Percentiles rank a stretch among this genome's conserved stretches.
phyloP scores from a whole-genome alignment of 2,888 invertebrate genomes.

The Mimachlamys varia region DNA sequence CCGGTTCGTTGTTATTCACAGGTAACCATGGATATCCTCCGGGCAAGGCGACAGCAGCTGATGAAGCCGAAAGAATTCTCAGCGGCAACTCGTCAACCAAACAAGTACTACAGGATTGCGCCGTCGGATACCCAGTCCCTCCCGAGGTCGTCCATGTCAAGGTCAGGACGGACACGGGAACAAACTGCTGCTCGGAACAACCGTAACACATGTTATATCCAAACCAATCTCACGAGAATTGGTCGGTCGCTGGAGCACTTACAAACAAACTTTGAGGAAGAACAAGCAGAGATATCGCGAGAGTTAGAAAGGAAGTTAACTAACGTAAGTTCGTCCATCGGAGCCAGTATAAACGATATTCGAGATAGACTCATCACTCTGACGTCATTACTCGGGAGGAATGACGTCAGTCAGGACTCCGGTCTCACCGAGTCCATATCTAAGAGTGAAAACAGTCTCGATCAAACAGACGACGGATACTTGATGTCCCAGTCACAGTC shows the following conservation, averaged over 20 bases:
- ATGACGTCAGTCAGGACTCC: slow-evolving; percentile 21
- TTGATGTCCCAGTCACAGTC: not conserved
- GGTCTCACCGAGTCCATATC: not conserved
- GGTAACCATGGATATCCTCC: not conserved
- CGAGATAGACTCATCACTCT: not conserved
- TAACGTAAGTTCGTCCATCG: not conserved
- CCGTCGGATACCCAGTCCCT: not conserved
- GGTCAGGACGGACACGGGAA: not conserved
- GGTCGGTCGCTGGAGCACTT: not conserved
- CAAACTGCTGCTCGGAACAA: not conserved
- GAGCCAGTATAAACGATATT: not conserved
- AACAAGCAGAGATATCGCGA: not conserved
- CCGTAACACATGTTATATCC: not conserved
- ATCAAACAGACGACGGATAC: not conserved
- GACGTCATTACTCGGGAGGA: not conserved
- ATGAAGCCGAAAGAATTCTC: not conserved
- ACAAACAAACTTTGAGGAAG: slow-evolving; percentile 25
- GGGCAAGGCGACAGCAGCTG: not conserved
- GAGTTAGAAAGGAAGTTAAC: not conserved
- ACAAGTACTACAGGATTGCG: not conserved
- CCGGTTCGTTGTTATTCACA: not conserved
- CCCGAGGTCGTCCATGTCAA: not conserved
- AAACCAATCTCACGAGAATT: not conserved
- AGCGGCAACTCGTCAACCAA: not conserved
- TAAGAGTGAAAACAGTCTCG: not conserved